Evolutionary conservation across 2,113 vertebrate genomes (phyloP).

Genomic region (Boleophthalmus pectinirostris): DNA sequence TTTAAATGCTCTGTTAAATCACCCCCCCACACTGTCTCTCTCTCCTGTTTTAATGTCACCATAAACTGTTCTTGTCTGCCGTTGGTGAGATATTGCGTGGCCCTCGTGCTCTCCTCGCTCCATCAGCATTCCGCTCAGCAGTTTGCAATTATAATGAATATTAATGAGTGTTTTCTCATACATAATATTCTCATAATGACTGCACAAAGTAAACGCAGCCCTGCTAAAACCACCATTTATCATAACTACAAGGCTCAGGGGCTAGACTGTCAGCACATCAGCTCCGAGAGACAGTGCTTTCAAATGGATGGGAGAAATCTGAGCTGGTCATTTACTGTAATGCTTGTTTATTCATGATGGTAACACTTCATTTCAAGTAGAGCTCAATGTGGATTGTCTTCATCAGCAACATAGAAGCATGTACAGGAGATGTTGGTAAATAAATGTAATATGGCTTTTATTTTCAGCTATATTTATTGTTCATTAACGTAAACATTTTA

Average conservation of each 20-base stretch:
- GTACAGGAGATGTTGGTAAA: background rate
- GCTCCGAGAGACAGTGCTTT: background rate
- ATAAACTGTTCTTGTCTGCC: background rate
- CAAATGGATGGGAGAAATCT: background rate
- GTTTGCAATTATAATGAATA: slow-evolving; percentile 79
- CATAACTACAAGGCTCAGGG: slow-evolving; percentile 69
- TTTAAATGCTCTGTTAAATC: background rate
- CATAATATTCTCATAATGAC: slow-evolving; percentile 79
- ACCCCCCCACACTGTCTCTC: background rate
- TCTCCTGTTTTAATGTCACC: background rate
- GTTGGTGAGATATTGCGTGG: background rate
- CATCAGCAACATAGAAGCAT: background rate
- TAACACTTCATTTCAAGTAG: background rate
- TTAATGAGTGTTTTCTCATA: slow-evolving; percentile 80
- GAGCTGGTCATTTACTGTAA: background rate
- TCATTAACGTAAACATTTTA: too few species aligned
- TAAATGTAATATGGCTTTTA: too few species aligned
- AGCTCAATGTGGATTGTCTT: background rate
- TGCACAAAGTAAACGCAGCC: slow-evolving; percentile 76
- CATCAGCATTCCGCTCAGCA: slow-evolving; percentile 75
- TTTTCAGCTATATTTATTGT: too few species aligned
- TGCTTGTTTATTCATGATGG: background rate
- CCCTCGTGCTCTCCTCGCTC: slow-evolving; percentile 17
- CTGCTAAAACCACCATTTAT: slow-evolving; percentile 78
- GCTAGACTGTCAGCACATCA: slow-evolving; percentile 60